These are phyloP conservation scores for Synanthedon formicaeformis DNA, from an alignment of 2,888 invertebrate genomes.

Conservation along the genomic window DNA sequence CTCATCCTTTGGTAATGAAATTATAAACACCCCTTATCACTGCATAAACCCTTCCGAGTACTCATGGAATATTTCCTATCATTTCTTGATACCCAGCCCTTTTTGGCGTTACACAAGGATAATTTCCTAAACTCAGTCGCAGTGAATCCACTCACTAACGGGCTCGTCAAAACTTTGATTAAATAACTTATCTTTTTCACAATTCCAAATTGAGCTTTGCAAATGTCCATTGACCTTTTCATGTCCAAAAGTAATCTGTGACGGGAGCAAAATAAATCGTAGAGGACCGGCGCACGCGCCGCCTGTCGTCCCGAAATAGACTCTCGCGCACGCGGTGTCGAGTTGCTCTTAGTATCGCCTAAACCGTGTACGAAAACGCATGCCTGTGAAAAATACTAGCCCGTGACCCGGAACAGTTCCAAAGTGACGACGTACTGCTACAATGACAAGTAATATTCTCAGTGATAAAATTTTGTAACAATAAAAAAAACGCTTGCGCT, in stretches of 20 bases:
- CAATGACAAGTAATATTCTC: slow-evolving; percentile 51
- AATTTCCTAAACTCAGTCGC: no score
- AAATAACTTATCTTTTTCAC: no score
- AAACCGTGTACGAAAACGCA: slow-evolving; percentile 31
- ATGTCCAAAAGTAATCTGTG: slow-evolving; percentile 57
- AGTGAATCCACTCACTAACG: no score
- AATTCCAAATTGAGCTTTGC: background rate
- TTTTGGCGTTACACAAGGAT: no score
- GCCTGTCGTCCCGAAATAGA: slow-evolving; percentile 49
- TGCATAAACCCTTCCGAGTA: no score
- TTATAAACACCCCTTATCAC: no score
- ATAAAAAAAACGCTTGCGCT: slow-evolving; percentile 18
- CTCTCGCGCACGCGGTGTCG: slow-evolving; percentile 46
- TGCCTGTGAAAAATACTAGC: slow-evolving; percentile 60
- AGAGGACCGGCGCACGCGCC: slow-evolving; percentile 30
- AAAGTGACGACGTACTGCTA: slow-evolving; percentile 19
- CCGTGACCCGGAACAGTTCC: slow-evolving; percentile 18
- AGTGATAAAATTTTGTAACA: background rate
- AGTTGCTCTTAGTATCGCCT: slow-evolving; percentile 52
- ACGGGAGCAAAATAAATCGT: slow-evolving; percentile 45
- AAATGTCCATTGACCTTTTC: slow-evolving; percentile 65
- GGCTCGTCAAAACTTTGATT: no score
- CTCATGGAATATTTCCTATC: no score
- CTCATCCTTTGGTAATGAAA: no score
- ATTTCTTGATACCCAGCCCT: no score